These are phyloP conservation scores for Opisthograptis luteolata DNA, from an alignment of 2,888 invertebrate genomes.

Conservation along the genomic window DNA sequence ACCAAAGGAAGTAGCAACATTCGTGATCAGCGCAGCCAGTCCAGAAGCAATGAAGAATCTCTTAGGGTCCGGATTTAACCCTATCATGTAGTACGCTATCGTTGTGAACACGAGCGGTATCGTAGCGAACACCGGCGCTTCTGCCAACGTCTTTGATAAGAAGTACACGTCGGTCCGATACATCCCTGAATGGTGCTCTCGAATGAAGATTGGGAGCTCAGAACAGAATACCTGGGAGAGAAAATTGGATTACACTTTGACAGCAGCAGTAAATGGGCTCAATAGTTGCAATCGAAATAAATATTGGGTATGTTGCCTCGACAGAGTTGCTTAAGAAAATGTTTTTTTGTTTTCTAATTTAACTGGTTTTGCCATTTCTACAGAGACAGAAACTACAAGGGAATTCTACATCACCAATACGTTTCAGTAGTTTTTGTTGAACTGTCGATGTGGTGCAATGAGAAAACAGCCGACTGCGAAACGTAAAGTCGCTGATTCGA, in stretches of 20 bases:
- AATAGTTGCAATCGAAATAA: too few relatives aligned
- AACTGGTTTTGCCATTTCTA: too few relatives aligned
- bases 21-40: slow-evolving; percentile 92
- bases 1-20: slow-evolving; percentile 95
- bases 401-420: too few relatives aligned
- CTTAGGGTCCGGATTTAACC: slow-evolving; percentile 88
- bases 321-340: too few relatives aligned
- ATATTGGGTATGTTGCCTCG: too few relatives aligned
- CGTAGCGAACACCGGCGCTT: slow-evolving; percentile 93
- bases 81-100: slow-evolving; percentile 95
- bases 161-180: slow-evolving; percentile 96
- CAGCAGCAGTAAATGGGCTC: neutral
- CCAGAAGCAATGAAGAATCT: slow-evolving; percentile 90
- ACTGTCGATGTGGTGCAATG: too few relatives aligned
- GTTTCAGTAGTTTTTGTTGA: too few relatives aligned
- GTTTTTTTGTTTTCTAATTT: too few relatives aligned
- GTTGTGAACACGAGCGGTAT: slow-evolving; percentile 93
- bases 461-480: too few relatives aligned
- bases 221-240: slow-evolving; percentile 91
- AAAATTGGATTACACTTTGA: neutral
- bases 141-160: slow-evolving; percentile 94
- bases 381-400: too few relatives aligned
- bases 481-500: too few relatives aligned
- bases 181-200: slow-evolving; percentile 95
- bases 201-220: slow-evolving; percentile 94